A percentile compares a stretch with the other conserved stretches of the same genome.
These are phyloP conservation scores for Telmatochromis brichardi DNA, from an alignment of 2,113 vertebrate species.

Conservation along the genomic window DNA sequence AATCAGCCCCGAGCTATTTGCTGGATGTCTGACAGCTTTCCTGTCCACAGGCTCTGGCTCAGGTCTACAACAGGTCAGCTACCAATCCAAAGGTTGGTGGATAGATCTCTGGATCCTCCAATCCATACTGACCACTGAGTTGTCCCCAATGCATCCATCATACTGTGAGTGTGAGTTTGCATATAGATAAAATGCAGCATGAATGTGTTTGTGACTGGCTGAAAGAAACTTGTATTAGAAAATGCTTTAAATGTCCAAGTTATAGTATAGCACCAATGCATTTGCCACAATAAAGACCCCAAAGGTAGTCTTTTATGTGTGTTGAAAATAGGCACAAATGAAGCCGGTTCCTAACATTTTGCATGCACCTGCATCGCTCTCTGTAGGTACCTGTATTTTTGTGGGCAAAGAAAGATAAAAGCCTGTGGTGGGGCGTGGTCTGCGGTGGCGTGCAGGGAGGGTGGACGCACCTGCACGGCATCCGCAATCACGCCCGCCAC, in stretches of 20 bases:
- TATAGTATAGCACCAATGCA: neutral
- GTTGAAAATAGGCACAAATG: conserved; percentile 19
- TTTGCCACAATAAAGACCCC: neutral
- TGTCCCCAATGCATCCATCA: neutral
- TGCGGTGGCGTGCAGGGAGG: too few species aligned
- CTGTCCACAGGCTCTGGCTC: neutral
- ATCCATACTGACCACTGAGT: neutral
- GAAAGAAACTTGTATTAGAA: neutral
- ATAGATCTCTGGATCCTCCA: neutral
- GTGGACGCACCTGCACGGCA: too few species aligned
- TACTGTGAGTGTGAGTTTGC: neutral
- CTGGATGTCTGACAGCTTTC: neutral
- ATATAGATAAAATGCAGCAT: neutral
- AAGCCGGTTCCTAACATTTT: neutral
- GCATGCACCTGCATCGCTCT: neutral
- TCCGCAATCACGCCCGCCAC: too few species aligned
- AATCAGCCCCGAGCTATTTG: neutral
- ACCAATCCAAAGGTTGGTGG: neutral
- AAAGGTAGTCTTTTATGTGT: neutral
- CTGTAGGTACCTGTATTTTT: neutral
- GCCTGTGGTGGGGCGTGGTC: too few species aligned
- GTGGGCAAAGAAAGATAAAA: neutral
- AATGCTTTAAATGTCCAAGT: neutral
- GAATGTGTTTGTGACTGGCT: neutral
- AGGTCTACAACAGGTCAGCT: neutral